Percentiles rank a stretch among this genome's conserved stretches.
Evolutionary conservation across 2,113 vertebrate species (phyloP).

Genomic region (Ploceus nigricollis): DNA sequence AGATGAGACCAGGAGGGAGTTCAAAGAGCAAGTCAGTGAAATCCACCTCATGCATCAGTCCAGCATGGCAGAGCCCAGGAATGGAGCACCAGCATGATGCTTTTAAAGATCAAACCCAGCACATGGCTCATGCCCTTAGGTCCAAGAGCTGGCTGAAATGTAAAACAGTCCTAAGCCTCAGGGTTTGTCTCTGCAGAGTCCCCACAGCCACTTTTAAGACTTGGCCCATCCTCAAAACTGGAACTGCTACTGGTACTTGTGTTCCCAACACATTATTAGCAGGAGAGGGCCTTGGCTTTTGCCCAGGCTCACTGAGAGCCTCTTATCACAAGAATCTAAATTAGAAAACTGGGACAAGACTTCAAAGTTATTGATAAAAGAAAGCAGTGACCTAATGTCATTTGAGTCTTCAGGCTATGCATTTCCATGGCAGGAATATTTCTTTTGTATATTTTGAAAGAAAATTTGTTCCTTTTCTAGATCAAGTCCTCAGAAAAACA

Average conservation of each 20-base stretch:
- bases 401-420: not conserved
- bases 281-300: not conserved
- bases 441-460: not conserved
- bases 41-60: rapidly evolving
- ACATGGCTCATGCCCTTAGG: rapidly evolving
- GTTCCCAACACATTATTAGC: not conserved
- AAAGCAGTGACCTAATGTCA: conserved; percentile 35
- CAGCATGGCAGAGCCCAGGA: not conserved
- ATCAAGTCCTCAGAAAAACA: not conserved
- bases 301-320: not conserved
- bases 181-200: not conserved
- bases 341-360: conserved; percentile 39
- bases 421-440: not conserved
- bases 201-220: not conserved
- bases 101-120: not conserved
- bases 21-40: not conserved
- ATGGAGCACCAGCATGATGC: rapidly evolving
- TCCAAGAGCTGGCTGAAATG: not conserved
- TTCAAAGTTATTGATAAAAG: conserved; percentile 56
- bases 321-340: conserved; percentile 42
- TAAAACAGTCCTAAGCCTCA: not conserved
- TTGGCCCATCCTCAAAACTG: not conserved
- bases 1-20: not conserved
- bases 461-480: not conserved
- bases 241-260: not conserved